These are phyloP conservation scores for Sarcophaga caerulescens DNA, from an alignment of 2,888 invertebrate genomes.

Conservation along the genomic window DNA sequence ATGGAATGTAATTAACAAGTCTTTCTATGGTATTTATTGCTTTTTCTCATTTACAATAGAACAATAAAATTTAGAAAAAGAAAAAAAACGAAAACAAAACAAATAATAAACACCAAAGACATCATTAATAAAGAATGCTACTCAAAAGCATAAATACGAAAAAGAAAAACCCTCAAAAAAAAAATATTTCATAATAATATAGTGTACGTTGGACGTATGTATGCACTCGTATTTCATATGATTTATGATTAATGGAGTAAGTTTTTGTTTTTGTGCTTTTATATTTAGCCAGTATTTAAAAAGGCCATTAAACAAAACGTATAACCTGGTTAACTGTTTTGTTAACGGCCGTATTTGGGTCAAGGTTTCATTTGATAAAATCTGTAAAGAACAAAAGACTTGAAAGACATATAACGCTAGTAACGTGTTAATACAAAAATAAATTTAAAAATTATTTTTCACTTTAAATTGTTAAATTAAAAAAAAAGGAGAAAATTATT, in stretches of 20 bases:
- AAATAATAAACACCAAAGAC: too few species aligned
- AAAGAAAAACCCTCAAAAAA: not conserved
- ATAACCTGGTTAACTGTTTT: conserved; percentile 31
- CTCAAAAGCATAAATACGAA: not conserved
- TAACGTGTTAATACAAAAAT: too few species aligned
- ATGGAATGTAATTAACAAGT: too few species aligned
- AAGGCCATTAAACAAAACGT: conserved; percentile 43
- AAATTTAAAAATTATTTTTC: too few species aligned
- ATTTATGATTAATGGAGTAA: conserved; percentile 35
- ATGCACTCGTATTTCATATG: not conserved
- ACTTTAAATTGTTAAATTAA: too few species aligned
- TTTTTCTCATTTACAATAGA: too few species aligned
- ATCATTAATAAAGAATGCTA: too few species aligned
- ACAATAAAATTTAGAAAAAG: too few species aligned
- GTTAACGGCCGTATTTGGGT: conserved; percentile 23
- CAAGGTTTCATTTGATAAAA: conserved; percentile 25
- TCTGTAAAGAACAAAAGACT: not conserved
- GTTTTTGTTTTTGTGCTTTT: not conserved
- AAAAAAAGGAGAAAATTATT: not conserved
- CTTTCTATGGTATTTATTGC: too few species aligned
- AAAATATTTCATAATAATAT: conserved; percentile 35
- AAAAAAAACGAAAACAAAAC: too few species aligned
- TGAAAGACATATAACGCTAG: too few species aligned
- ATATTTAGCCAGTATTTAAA: not conserved
- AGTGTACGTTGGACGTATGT: too few species aligned